Evolutionary conservation across 2,888 invertebrate genomes (phyloP), one percentile per base, ranked within the genome.

Genomic region (Trissonchulus sp.): DNA sequence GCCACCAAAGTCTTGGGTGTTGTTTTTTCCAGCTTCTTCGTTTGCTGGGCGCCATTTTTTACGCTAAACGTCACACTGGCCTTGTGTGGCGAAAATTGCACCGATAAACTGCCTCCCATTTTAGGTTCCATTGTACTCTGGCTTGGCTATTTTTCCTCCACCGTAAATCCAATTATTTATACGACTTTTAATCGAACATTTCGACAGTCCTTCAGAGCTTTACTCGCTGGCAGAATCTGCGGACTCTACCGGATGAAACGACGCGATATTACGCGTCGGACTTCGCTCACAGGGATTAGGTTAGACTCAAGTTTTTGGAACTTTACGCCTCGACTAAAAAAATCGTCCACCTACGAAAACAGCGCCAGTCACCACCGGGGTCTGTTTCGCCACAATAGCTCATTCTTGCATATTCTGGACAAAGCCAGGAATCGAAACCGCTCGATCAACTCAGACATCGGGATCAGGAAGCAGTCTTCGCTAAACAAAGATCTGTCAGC

Each of bases 31-130:
- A 93, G 93, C 0, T 95, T 95, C 84, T 94, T 94, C 36, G 90
- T 94, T 68, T 89, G 94, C 60, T 95, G 95, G 94, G 92, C 94
- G n/a, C 95, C 95, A 18, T 95, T 95, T 86, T 95, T 95, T 85
- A 91, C 93, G 3, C 88, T 93, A 18, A 95, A 95, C 84, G 88
- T 95, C 83, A 76, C 94, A 78, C 91, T 93, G 23, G 92, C 91
- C 0, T 88, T 94, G 8, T 94, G 94, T 82, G 34, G 31, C 65
- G 92, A 92, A 82, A 88, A 89, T 3, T 69, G 71, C 1, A n/a
- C 30, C 30, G 88, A 90, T 76, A 90, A 92, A 73, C 89, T 91
- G 74, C 91, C 86, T 34, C 83, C 84, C 1, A 81, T 92, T 88
- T 91, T 93, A 68, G 91, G 92, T 82, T 93, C 93, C 84, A 89